Evolutionary conservation across 37 sponge, comb jelly and placozoan species (phyloP).

Genomic region (Hormiphora californensis): DNA sequence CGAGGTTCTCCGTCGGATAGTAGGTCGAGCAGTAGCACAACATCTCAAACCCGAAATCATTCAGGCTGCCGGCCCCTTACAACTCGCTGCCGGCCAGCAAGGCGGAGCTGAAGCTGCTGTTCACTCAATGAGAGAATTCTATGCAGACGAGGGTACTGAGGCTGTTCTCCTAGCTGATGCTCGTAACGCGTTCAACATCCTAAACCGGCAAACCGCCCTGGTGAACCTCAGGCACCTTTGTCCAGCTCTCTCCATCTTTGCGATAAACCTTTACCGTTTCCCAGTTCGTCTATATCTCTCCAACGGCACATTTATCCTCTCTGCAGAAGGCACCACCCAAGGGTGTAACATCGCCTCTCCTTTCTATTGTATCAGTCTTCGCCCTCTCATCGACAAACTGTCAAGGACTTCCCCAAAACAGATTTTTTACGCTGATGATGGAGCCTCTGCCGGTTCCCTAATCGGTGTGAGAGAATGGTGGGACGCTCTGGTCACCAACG

Average conservation of each 20-base stretch:
- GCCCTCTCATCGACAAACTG: constrained; percentile 17
- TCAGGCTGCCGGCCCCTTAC: constrained; percentile 33
- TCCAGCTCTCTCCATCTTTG: constrained; percentile 6
- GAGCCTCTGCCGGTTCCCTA: not conserved
- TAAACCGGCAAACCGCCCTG: constrained; percentile 43
- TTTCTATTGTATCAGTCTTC: constrained; percentile 41
- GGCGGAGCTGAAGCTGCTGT: constrained; percentile 47
- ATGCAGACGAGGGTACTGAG: not conserved
- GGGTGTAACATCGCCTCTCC: constrained; percentile 33
- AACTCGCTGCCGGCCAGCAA: constrained; percentile 27
- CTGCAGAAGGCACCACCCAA: constrained; percentile 17
- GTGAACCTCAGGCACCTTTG: constrained; percentile 51
- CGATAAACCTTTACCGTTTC: constrained; percentile 34
- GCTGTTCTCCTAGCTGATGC: constrained; percentile 54
- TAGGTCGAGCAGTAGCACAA: not conserved
- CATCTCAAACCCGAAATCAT: not conserved
- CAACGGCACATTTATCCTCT: not conserved
- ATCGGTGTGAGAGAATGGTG: constrained; percentile 12
- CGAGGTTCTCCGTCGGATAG: too few relatives aligned
- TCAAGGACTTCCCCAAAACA: not conserved
- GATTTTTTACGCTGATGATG: constrained; percentile 55
- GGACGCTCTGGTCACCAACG: not conserved
- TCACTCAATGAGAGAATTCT: not conserved
- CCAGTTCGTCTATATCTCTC: not conserved
- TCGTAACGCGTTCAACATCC: constrained; percentile 51